Conservation (phyloP, 2,888 invertebrate species). For the Steinernema hermaphroditum region DNA sequence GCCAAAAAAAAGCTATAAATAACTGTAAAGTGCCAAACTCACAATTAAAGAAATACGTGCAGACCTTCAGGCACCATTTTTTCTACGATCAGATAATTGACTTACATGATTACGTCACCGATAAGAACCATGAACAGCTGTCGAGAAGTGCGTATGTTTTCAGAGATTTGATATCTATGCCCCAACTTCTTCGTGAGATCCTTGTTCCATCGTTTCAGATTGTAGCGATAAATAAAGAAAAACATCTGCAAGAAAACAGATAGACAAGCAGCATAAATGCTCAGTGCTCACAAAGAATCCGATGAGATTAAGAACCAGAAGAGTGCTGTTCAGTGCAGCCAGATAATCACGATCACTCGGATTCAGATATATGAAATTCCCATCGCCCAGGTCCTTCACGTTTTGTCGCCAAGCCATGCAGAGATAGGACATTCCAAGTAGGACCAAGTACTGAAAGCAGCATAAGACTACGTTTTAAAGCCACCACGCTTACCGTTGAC, state of each 20-base stretch:
- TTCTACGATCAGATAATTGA: too few species aligned
- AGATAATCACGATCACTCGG: not conserved
- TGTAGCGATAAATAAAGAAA: conserved; percentile 3
- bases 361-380: not conserved
- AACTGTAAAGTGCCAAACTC: too few species aligned
- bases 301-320: not conserved
- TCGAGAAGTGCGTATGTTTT: not conserved
- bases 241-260: not conserved
- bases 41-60: too few species aligned
- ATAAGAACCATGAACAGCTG: conserved; percentile 6
- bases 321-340: too few species aligned
- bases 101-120: not conserved
- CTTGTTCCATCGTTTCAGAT: not conserved
- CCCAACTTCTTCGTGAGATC: conserved; percentile 4
- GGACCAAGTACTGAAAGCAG: not conserved
- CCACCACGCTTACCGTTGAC: not conserved
- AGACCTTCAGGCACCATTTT: too few species aligned
- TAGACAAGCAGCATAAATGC: not conserved
- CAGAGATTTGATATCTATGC: conserved; percentile 4
- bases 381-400: not conserved
- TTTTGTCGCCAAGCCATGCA: not conserved
- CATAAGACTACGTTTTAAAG: not conserved
- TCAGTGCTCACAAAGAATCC: not conserved
- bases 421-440: not conserved
- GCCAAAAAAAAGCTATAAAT: too few species aligned